Conservation (phyloP, 2,797 vertebrate genomes). For the Pipistrellus pygmaeus region DNA sequence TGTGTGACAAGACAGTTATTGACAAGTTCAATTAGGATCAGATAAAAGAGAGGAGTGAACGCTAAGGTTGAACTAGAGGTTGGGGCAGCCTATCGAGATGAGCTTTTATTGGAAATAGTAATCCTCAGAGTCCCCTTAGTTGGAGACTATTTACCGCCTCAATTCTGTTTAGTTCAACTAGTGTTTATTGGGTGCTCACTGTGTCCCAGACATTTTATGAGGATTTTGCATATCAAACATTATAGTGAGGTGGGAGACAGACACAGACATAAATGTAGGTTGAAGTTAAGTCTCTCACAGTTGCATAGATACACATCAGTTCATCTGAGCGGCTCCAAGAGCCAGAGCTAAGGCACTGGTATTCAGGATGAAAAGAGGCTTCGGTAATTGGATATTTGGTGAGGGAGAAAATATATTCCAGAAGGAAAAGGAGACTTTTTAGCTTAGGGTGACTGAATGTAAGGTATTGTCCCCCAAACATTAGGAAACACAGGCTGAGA, state of each 20-base stretch:
- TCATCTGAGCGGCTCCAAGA: not conserved
- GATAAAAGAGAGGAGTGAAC: not conserved
- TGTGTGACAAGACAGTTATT: not conserved
- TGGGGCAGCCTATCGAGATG: not conserved
- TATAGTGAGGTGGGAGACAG: not conserved
- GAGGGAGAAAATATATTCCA: not conserved
- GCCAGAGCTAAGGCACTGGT: not conserved
- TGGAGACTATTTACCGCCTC: not conserved
- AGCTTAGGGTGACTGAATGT: not conserved
- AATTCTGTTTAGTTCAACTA: not conserved
- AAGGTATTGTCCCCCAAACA: not conserved
- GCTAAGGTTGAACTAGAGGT: not conserved
- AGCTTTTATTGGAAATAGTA: not conserved
- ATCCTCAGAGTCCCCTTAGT: not conserved
- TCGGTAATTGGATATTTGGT: not conserved
- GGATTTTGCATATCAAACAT: not conserved
- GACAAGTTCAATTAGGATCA: not conserved
- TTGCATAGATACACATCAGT: not conserved
- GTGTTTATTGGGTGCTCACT: not conserved
- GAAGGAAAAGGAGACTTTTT: not conserved
- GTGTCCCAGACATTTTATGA: not conserved
- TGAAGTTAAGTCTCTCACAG: not conserved
- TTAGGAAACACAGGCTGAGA: not conserved
- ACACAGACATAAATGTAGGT: not conserved
- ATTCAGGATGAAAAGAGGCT: not conserved